Evolutionary conservation across 2,888 invertebrate species (phyloP), one percentile per base, ranked within the genome.

Genomic region (Noctua pronuba): DNA sequence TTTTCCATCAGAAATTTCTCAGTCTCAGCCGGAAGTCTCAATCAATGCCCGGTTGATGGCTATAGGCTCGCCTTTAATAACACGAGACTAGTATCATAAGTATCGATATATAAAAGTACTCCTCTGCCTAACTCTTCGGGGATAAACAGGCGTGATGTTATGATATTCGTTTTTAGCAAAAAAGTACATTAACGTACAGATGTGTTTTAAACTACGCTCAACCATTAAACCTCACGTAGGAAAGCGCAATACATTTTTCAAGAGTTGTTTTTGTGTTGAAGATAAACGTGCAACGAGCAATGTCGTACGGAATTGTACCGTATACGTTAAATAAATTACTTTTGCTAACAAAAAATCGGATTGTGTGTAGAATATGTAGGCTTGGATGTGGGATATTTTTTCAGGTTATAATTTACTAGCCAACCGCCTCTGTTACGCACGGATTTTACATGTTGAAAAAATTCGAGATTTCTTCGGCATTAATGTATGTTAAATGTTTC

Each of bases 171-270:
- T 66, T 46, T 74, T 49, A 64, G 35, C 65, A 75, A 76, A 80
- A 80, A 75, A 73, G 49, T 31, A 28, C 70, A 73, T 68, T 69
- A 11, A 66, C 24, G 21, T 35, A 58, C 2, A 68, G 69, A 67
- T 80, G 62, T 76, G 64, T 80, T 80, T 76, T 73, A 77, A 75
- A 77, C 84, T 70, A 65, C 73, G 68, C 83, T 67, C 74, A 77
- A 67, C 86, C 77, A 79, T 86, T 89, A 84, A 84, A 86, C 80
- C 81, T 75, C 75, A 81, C 88, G 79, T 88, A 88, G 76, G 41
- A 82, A 86, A 86, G 79, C 79, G 84, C 86, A 80, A 89, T 81
- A 80, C 77, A 89, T 88, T 89, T 89, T 86, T 88, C 88, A 77
- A 79, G 86, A 72, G 76, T 81, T 75, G 77, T 88, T 88, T 88